Conservation (phyloP, 2,888 invertebrate genomes). For the Acleris literana region DNA sequence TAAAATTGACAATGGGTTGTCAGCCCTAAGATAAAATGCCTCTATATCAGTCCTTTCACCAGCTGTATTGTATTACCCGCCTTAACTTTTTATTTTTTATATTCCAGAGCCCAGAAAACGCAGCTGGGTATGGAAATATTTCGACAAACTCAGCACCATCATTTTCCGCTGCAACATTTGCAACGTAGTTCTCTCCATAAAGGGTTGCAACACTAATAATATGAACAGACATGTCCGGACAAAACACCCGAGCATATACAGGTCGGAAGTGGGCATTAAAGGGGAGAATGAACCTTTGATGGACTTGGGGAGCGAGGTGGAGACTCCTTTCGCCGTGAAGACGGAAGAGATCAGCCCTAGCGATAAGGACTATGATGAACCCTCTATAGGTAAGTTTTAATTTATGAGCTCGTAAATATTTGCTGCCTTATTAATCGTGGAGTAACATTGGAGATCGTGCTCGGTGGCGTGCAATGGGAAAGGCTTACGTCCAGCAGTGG, state of each 20-base stretch:
- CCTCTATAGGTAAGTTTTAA: constrained; percentile 37
- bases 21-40: too few species aligned
- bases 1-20: too few species aligned
- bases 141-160: constrained; percentile 67
- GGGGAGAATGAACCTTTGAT: constrained; percentile 33
- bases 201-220: constrained; percentile 77
- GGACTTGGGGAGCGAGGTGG: constrained; percentile 48
- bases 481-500: too few species aligned
- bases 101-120: constrained; percentile 66
- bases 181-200: constrained; percentile 72
- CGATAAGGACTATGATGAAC: constrained; percentile 49
- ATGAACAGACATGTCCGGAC: constrained; percentile 75
- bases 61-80: too few species aligned
- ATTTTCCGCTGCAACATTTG: constrained; percentile 74
- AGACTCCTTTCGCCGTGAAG: constrained; percentile 54
- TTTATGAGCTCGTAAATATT: neutral
- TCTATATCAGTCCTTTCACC: neutral
- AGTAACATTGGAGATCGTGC: too few species aligned
- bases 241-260: constrained; percentile 63
- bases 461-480: too few species aligned
- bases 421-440: neutral
- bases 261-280: constrained; percentile 56
- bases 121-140: constrained; percentile 81
- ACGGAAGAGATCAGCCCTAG: constrained; percentile 58
- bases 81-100: neutral